Base-by-base conservation (phyloP, 2,888 invertebrate genomes). In the Unio pictorum region DNA sequence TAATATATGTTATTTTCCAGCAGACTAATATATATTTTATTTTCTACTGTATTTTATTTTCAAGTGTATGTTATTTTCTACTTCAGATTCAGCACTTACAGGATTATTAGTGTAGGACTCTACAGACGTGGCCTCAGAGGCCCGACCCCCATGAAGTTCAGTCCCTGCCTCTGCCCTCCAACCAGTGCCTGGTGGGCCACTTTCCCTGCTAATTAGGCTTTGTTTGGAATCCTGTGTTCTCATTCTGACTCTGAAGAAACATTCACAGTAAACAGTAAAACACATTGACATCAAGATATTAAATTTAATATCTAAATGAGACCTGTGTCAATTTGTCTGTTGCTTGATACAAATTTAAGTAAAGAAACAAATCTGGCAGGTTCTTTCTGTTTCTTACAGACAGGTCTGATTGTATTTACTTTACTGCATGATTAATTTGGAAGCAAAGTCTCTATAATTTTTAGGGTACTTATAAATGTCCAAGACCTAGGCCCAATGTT, bases 31-130 rank as follows among this genome's bases (percentile, higher is more conserved):
- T 45, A 45, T 45, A 45, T 45, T 8, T 45, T 45, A 11, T 45
- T 57, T 59, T n/a, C 30, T n/a, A 45, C 8, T 26, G 7, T 58
- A 64, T n/a, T 17, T 20, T 30, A 54, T 26, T n/a, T 61, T 23
- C 28, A 23, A 23, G 11, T 26, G 7, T 58, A 64, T n/a, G 26
- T 20, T 30, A 54, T 26, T n/a, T 61, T 23, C 28, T 45, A 45
- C 45, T 45, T 15, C 45, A 45, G 45, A 45, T 45, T 45, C 23
- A n/a, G 3, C n/a, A 82, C 84, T 75, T 71, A 87, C 87, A 54
- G 83, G 82, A 65, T 75, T 65, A 65, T 88, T 88, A 18, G 84
- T 85, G 66, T 83, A 88, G 8, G 87, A 87, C 30, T 80, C 82
- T 23, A 84, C 84, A 64, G 85, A 86, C 71, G 85, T 87, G 56